phyloP scores from a whole-genome alignment of 92 coral and sea anemone species.

The Parazoanthus atlanticus region DNA sequence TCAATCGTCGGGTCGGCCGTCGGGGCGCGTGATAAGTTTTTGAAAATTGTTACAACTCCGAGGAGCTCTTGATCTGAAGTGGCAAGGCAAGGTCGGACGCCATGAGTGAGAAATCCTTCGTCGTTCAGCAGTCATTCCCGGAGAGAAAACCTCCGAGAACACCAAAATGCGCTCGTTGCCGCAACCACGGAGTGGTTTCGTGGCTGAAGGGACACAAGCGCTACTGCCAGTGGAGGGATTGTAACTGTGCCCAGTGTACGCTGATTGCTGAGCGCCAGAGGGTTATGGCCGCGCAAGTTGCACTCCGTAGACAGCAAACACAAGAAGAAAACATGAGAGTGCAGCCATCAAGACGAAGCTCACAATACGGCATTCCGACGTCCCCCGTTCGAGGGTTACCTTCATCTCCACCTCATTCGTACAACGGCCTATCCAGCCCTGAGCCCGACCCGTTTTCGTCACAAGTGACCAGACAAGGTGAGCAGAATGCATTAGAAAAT shows the following conservation, averaged over 20 bases:
- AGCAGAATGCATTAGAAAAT: conserved; percentile 1
- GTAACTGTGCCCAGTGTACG: conserved; percentile 85
- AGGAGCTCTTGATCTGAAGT: conserved; percentile 24
- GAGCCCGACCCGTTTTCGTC: conserved; percentile 12
- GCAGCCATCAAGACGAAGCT: conserved; percentile 47
- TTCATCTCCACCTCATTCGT: conserved; percentile 37
- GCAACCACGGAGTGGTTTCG: conserved; percentile 84
- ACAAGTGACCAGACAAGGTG: conserved; percentile 28
- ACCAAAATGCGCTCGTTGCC: conserved; percentile 90
- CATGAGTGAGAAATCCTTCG: conserved; percentile 73
- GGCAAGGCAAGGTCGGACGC: not conserved
- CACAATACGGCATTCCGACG: conserved; percentile 50
- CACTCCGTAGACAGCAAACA: conserved; percentile 87
- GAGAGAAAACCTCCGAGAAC: conserved; percentile 84
- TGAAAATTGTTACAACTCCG: conserved; percentile 31
- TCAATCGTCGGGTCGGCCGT: not conserved
- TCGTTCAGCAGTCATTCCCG: conserved; percentile 65
- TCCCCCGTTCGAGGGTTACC: conserved; percentile 37
- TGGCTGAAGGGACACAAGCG: conserved; percentile 90
- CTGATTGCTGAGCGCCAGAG: conserved; percentile 87
- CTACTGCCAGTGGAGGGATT: conserved; percentile 86
- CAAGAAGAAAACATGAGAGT: conserved; percentile 92
- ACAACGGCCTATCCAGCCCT: conserved; percentile 30
- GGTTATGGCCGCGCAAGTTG: conserved; percentile 94
- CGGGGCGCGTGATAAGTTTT: conserved; percentile 14